These are phyloP conservation scores for Helogale parvula DNA, from an alignment of 2,113 vertebrate species.

Conservation along the genomic window DNA sequence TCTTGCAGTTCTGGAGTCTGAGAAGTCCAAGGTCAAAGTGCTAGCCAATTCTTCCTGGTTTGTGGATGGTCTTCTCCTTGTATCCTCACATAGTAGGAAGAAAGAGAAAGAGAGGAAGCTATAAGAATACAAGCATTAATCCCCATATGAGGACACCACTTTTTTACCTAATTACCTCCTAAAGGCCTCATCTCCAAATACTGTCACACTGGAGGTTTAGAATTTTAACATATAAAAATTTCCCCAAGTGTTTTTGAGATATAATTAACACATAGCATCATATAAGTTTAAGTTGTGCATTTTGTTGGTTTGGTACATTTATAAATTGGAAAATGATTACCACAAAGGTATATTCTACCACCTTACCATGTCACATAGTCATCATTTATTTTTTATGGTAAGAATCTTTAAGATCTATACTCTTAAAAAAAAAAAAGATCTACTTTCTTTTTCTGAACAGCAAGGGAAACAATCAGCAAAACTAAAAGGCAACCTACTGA, in stretches of 20 bases:
- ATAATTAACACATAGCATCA: neutral
- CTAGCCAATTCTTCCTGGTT: neutral
- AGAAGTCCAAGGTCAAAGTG: neutral
- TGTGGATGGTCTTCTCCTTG: neutral
- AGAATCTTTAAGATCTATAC: neutral
- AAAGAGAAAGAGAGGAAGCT: neutral
- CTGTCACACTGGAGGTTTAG: neutral
- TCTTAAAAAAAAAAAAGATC: neutral
- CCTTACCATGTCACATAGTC: neutral
- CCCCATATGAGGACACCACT: neutral
- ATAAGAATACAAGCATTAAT: neutral
- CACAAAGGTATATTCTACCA: neutral
- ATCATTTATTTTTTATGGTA: neutral
- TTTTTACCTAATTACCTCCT: neutral
- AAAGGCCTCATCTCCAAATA: neutral
- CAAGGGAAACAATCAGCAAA: neutral
- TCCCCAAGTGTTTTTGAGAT: neutral
- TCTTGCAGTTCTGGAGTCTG: neutral
- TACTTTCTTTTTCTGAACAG: neutral
- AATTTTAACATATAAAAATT: neutral
- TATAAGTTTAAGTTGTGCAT: neutral
- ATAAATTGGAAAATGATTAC: neutral
- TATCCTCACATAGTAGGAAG: neutral
- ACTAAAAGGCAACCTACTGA: neutral
- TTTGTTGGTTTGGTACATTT: neutral